Base-by-base conservation (phyloP, 35 echinoderm and acorn worm genomes). In the Ptychodera flava region DNA sequence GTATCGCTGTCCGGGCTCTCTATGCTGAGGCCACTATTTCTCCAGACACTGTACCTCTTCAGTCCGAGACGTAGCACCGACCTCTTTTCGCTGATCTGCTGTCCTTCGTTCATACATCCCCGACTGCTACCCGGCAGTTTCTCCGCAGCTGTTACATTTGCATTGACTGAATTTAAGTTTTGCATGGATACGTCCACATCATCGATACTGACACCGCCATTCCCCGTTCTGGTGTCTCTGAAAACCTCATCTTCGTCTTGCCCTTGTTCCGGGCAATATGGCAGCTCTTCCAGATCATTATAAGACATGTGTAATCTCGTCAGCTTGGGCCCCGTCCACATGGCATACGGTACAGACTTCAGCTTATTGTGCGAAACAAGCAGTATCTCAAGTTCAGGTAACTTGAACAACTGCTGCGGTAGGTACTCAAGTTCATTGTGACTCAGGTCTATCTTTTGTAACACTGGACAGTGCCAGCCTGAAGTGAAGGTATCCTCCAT, bases 241-340 rank as follows among this genome's bases (percentile, higher is more conserved):
- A 38, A 89, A 27, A 38, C 27, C 29, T 83, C 87, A 36, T 29
- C 36, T 2, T 82, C 80, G 6, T 90, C 88, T 78, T 90, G 79
- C 1, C 0, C 31, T n/a, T 89, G 79, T 31, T 81, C 79, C 30
- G 82, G 81, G 36, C 79, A 85, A 36, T 81, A 81, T 52, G 96
- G 96, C 29, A 99, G 78, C 27, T 99, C 95, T 77, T 92, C 88
- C 0, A 99, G 86, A 1, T 79, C 33, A 75, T 99, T 97, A 78
- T 82, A 85, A 27, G 93, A 94, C 15, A 99, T 78, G 79, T 94
- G 92, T 30, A 94, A 85, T 33, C 76, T 89, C 78, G 88, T 94
- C 35, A 99, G 84, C 33, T 91, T 94, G n/a, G 96, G 92, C 28
- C 92, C 85, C 77, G 91, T 87, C 96, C 96, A 99, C 96, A 99